Evolutionary conservation across 2,888 invertebrate genomes (phyloP), one percentile per base, ranked within the genome.

Genomic region (Caenorhabditis macrosperma): DNA sequence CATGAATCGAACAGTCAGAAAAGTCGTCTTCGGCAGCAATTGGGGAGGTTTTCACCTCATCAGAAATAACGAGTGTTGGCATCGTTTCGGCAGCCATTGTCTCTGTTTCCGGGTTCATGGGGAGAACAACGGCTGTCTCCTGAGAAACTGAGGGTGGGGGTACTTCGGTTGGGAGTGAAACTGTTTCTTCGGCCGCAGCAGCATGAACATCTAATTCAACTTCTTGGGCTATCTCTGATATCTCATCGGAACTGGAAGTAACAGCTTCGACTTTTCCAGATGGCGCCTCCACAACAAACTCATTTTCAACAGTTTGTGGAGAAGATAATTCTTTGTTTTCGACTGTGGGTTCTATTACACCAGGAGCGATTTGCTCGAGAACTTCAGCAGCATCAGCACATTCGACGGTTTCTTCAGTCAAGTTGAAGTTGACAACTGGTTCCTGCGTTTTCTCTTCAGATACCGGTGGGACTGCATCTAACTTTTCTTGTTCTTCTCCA

Each of bases 11-110:
- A 71, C 71, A 28, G 44, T 55, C 55, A 33, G 61, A 71, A 28
- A 48, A 20, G 63, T 72, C 46, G 35, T 46, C 57, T 17, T 55
- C 63, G 41, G 55, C 24, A 48, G 52, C n/a, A 22, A 55, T 20
- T 20, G 10, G 30, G 28, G 59, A 41, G 20, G 64, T 64, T 59
- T 64, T 64, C 52, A 74, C 59, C 57, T 64, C 74, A 59, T 74
- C 64, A 64, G 59, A 64, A 63, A 59, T 74, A 64, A 74, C 55
- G 64, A 64, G 48, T 46, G 35, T 64, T 72, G 71, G 52, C 71
- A 71, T 60, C 17, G 41, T 26, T 52, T 52, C 54, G 17, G 2
- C 20, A 3, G 44, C 44, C 4, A 17, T 44, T 17, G 44, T 57
- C 15, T 44, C 26, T 33, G 61, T 54, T 71, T 71, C 71, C 61